Conservation (phyloP, 2,113 vertebrate genomes). For the Antigone vipio region DNA sequence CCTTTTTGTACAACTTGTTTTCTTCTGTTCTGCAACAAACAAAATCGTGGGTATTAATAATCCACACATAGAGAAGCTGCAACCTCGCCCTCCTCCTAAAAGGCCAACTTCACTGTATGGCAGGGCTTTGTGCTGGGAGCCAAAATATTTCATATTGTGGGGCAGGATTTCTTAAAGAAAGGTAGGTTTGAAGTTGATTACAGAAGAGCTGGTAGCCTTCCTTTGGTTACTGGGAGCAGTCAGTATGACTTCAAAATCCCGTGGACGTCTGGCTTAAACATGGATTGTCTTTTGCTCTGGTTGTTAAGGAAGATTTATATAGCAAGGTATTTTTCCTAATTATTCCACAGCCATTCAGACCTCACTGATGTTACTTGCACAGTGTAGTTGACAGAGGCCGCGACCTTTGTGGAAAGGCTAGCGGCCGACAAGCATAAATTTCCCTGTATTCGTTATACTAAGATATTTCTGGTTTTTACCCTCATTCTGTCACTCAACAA, state of each 20-base stretch:
- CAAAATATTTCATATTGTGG: not conserved
- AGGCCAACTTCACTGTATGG: not conserved
- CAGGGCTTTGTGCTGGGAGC: not conserved
- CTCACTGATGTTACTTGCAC: not conserved
- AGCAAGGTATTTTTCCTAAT: not conserved
- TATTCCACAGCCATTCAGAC: not conserved
- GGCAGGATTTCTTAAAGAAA: not conserved
- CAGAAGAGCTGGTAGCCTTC: not conserved
- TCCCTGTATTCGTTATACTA: not conserved
- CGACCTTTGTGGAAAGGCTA: not conserved
- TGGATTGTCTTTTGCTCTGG: not conserved
- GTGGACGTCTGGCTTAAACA: not conserved
- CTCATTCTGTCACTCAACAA: constrained; percentile 23
- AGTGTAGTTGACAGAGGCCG: not conserved
- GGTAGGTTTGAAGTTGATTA: not conserved
- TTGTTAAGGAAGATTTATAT: not conserved
- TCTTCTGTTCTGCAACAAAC: not conserved
- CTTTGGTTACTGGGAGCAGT: not conserved
- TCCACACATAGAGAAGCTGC: not conserved
- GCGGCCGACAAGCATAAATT: not conserved
- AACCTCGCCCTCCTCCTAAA: not conserved
- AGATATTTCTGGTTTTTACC: not conserved
- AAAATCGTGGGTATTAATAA: not conserved
- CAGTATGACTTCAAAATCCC: not conserved
- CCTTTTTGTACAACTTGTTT: not conserved